These are phyloP conservation scores for Microplitis mediator DNA, from an alignment of 1,140 invertebrate genomes.

Conservation along the genomic window DNA sequence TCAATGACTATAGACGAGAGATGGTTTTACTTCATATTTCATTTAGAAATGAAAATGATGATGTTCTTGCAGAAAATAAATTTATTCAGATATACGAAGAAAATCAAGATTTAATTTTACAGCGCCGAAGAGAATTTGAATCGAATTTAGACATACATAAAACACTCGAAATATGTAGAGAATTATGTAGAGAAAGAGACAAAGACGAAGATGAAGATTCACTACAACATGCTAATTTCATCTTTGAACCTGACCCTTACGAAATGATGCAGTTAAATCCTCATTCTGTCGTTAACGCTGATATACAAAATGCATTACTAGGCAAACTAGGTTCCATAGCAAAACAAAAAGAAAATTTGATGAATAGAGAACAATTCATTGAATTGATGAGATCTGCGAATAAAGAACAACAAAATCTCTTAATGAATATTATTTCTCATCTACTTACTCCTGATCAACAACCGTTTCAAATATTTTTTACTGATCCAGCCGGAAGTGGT, in stretches of 20 bases:
- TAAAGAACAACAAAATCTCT: slow-evolving; percentile 25
- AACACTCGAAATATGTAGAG: slow-evolving; percentile 19
- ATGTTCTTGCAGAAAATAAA: slow-evolving; percentile 42
- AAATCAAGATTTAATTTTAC: slow-evolving; percentile 4
- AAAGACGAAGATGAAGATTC: neutral
- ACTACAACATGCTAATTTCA: neutral
- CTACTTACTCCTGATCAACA: slow-evolving; percentile 18
- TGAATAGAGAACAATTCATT: neutral
- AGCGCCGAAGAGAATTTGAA: slow-evolving; percentile 15
- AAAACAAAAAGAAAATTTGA: slow-evolving; percentile 29
- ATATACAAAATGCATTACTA: slow-evolving; percentile 20
- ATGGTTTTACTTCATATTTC: slow-evolving; percentile 47
- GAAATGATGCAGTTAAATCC: slow-evolving; percentile 16
- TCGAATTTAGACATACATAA: slow-evolving; percentile 15
- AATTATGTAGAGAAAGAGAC: slow-evolving; percentile 24
- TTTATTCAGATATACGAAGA: slow-evolving; percentile 37
- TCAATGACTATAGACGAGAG: slow-evolving; percentile 39
- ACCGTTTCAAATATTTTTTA: slow-evolving; percentile 33
- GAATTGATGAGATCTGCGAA: slow-evolving; percentile 18
- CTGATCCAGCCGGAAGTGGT: slow-evolving; percentile 25
- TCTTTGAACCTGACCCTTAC: slow-evolving; percentile 19
- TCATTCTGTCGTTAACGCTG: slow-evolving; percentile 16
- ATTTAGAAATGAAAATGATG: slow-evolving; percentile 45
- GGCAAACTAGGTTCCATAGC: slow-evolving; percentile 24
- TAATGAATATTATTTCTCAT: slow-evolving; percentile 25